A percentile compares a stretch with the other conserved stretches of the same genome.
Evolutionary conservation across 2,888 invertebrate species (phyloP).

Genomic region (Drosophila gaucha): DNA sequence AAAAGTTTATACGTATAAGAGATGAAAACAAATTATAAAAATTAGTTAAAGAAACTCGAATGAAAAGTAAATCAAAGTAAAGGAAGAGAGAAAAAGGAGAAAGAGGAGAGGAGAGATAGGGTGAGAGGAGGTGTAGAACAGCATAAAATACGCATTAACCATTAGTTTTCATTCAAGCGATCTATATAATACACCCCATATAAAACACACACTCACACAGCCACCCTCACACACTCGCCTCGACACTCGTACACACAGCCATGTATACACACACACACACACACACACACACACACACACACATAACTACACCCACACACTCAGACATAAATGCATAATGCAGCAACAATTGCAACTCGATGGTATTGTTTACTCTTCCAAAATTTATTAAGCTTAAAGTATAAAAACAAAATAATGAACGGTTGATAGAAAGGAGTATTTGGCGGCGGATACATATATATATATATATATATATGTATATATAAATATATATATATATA

Average conservation of each 20-base stretch:
- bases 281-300: conserved; percentile 13
- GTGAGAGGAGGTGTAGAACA: conserved; percentile 64
- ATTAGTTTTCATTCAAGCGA: conserved; percentile 71
- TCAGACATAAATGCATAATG: conserved; percentile 69
- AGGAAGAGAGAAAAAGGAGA: conserved; percentile 43
- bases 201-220: conserved; percentile 13
- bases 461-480: conserved; percentile 41
- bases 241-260: conserved; percentile 32
- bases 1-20: conserved; percentile 83
- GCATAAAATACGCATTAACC: conserved; percentile 68
- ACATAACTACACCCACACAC: conserved; percentile 43
- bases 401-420: conserved; percentile 21
- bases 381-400: conserved; percentile 78
- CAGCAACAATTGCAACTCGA: conserved; percentile 80
- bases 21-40: conserved; percentile 65
- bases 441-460: conserved; percentile 40
- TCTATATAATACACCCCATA: conserved; percentile 59
- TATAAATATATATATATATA: conserved; percentile 40
- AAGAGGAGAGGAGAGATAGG: conserved; percentile 25
- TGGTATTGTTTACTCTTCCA: conserved; percentile 81
- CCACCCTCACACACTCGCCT: conserved; percentile 41
- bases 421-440: conserved; percentile 6
- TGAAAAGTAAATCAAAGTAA: conserved; percentile 70
- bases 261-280: conserved; percentile 18
- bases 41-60: conserved; percentile 77